Evolutionary conservation across 1,140 invertebrate species (phyloP), one percentile per base, ranked within the genome.

Genomic region (Oncopodura yosiiana): DNA sequence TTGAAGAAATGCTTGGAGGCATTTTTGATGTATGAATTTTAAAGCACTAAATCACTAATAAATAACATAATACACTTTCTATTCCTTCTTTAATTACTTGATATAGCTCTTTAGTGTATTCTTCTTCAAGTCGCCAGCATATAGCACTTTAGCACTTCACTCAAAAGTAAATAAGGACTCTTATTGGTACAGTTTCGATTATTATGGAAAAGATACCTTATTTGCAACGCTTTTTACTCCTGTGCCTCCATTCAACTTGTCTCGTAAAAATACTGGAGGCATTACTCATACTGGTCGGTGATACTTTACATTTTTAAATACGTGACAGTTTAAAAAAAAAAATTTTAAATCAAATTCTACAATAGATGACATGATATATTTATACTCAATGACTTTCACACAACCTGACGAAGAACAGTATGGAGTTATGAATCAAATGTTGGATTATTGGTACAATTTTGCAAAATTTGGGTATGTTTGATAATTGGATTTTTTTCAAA

Each of bases 401-500:
- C 24, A 16, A 11, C 41, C 58, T 26, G 55, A 61, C 42, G 26
- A 45, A 16, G 53, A 48, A 1, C 58, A 63, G 19, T 14, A 19
- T 1, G 18, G 27, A 3, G 18, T 61, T 23, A 45, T 36, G 11
- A 50, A 55, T 27, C 32, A 34, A 21, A 61, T 63, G 52, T 16
- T 63, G 4, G 46, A 57, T 37, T 51, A 61, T 34, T 63, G 61
- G 61, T 44, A 55, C 19, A 63, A 60, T 27, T 63, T 63, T 49
- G 59, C 59, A 2, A 55, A 16, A 24, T 52, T 39, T 32, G 61
- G 61, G 61, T 63, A 53, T 34, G n/a, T n/a, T n/a, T n/a, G n/a
- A n/a, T n/a, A n/a, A n/a, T n/a, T n/a, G n/a, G n/a, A 8, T 8
- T 34, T 34, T 34, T 34, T n/a, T n/a, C n/a, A n/a, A n/a, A n/a